These are phyloP conservation scores for Tetragnatha montana DNA, from an alignment of 2,888 invertebrate species.

Conservation along the genomic window DNA sequence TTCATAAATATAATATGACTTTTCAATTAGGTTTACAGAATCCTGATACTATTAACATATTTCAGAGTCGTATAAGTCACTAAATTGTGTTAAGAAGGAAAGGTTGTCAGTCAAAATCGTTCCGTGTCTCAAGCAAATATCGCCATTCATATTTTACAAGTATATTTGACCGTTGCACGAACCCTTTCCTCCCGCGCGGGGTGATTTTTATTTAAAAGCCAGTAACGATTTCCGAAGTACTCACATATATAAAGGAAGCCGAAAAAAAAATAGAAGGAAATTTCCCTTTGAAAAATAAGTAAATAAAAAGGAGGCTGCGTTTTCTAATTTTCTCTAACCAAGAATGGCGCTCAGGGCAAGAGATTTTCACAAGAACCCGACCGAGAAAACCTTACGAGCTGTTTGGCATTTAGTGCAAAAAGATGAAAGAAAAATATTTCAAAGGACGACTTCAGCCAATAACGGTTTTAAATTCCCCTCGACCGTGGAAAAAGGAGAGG, in stretches of 20 bases:
- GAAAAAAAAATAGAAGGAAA: neutral
- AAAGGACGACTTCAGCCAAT: conserved; percentile 58
- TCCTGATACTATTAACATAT: too few species aligned
- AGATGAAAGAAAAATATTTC: conserved; percentile 49
- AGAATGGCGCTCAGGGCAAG: neutral
- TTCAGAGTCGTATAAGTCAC: too few species aligned
- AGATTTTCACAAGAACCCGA: conserved; percentile 7
- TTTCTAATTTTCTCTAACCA: conserved; percentile 32
- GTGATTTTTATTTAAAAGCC: neutral
- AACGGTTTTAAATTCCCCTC: conserved; percentile 60
- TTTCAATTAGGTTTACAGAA: too few species aligned
- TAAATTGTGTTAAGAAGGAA: too few species aligned
- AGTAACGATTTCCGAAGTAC: neutral
- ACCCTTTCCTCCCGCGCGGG: neutral
- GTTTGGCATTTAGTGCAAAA: conserved; percentile 30
- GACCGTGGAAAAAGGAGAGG: conserved; percentile 6
- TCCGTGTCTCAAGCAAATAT: neutral
- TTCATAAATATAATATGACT: too few species aligned
- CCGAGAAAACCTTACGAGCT: conserved; percentile 24
- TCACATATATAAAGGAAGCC: neutral
- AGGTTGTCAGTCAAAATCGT: neutral
- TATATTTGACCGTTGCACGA: neutral
- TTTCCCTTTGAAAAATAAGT: neutral
- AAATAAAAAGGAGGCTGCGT: conserved; percentile 10
- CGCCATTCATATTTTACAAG: neutral